Conservation (phyloP, 2,113 vertebrate genomes). For the Delphinapterus leucas region DNA sequence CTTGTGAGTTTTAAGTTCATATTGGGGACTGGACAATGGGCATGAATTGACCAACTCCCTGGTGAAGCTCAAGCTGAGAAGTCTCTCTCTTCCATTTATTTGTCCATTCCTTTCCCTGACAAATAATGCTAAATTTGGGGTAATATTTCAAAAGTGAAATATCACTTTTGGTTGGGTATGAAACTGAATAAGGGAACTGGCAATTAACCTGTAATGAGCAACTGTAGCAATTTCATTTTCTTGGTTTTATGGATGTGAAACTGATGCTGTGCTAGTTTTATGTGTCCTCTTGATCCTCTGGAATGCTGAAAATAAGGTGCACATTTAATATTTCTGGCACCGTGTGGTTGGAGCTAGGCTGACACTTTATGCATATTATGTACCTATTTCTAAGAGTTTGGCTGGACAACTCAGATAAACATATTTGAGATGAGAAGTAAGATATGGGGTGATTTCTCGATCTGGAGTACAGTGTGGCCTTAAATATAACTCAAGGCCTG, state of each 20-base stretch:
- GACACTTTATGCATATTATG: neutral
- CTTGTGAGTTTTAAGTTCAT: neutral
- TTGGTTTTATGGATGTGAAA: neutral
- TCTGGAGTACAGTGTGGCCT: neutral
- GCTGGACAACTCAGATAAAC: neutral
- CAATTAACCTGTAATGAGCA: neutral
- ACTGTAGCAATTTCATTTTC: neutral
- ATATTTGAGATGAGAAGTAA: conserved; percentile 5
- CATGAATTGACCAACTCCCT: neutral
- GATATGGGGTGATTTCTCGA: neutral
- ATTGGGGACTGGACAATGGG: neutral
- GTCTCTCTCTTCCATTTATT: neutral
- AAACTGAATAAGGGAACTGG: neutral
- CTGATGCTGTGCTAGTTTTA: neutral
- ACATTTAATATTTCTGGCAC: neutral
- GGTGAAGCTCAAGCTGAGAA: neutral
- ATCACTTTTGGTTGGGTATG: neutral
- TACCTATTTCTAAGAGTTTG: neutral
- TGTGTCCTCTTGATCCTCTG: neutral
- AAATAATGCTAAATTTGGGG: neutral
- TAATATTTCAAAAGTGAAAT: neutral
- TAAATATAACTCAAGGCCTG: neutral
- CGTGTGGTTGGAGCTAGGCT: neutral
- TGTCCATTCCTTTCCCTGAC: neutral
- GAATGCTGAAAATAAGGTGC: neutral